phyloP scores from a whole-genome alignment of 2,797 vertebrate genomes.

The Arrhamphus sclerolepis region DNA sequence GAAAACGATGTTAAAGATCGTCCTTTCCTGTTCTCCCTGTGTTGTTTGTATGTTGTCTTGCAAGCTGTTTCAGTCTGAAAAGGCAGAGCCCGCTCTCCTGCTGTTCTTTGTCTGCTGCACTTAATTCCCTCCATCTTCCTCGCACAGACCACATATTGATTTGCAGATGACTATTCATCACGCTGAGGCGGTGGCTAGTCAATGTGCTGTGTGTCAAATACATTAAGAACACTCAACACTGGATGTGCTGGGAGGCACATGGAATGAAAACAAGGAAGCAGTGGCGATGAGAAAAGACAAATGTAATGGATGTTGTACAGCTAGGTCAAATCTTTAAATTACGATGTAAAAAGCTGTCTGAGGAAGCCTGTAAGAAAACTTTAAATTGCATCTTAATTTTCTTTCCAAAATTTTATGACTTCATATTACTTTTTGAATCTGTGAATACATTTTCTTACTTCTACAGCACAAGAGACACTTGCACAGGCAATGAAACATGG shows the following conservation, averaged over 20 bases:
- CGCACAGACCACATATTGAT: constrained; percentile 45
- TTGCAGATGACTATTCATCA: constrained; percentile 31
- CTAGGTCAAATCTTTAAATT: neutral
- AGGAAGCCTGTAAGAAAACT: no score
- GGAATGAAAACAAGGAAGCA: constrained; percentile 9
- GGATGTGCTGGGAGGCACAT: constrained; percentile 13
- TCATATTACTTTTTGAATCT: constrained; percentile 8
- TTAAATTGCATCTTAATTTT: no score
- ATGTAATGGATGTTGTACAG: neutral
- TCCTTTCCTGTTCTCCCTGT: constrained; percentile 23
- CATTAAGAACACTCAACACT: constrained; percentile 24
- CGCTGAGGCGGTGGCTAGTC: constrained; percentile 16
- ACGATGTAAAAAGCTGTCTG: neutral
- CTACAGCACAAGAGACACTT: constrained; percentile 16
- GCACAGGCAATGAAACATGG: constrained; percentile 25
- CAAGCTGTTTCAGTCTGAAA: constrained; percentile 23
- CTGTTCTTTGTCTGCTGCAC: constrained; percentile 40
- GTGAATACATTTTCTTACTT: constrained; percentile 24
- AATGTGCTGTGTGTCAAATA: constrained; percentile 29
- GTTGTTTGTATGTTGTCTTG: constrained; percentile 17
- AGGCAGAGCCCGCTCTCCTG: constrained; percentile 25
- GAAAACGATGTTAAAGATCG: constrained; percentile 39
- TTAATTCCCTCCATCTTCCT: constrained; percentile 22
- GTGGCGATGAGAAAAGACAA: constrained; percentile 26
- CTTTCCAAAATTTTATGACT: neutral